Evolutionary conservation across 2,113 vertebrate species (phyloP).

Genomic region (Hippoglossus stenolepis): DNA sequence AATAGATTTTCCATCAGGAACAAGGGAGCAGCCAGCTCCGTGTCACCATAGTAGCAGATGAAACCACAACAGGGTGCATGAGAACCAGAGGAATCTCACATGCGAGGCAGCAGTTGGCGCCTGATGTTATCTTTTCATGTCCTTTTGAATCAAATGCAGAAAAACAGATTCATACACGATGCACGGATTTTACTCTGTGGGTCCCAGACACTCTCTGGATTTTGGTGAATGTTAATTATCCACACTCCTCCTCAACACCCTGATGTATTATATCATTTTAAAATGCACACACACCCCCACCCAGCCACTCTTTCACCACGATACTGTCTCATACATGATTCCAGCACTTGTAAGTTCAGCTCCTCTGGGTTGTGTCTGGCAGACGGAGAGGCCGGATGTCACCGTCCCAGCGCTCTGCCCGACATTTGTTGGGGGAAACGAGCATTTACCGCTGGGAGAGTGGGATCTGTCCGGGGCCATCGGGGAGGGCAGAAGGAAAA

Average conservation of each 20-base stretch:
- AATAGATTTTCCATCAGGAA: conserved; percentile 16
- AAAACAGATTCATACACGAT: no score
- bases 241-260: no score
- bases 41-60: conserved; percentile 10
- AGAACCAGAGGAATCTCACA: neutral
- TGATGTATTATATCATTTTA: no score
- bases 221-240: no score
- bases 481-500: conserved; percentile 38
- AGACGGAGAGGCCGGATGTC: conserved; percentile 9
- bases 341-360: conserved; percentile 43
- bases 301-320: conserved; percentile 22
- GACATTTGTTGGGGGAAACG: neutral
- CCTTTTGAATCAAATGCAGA: no score
- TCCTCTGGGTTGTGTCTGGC: conserved; percentile 40
- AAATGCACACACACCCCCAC: neutral
- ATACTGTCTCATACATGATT: conserved; percentile 47
- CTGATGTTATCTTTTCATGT: no score
- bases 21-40: no score
- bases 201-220: no score
- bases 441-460: conserved; percentile 52
- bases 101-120: neutral
- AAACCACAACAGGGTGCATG: neutral
- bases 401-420: no score
- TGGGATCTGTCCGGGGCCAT: conserved; percentile 27
- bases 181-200: no score